phyloP scores from a whole-genome alignment of 30 jellyfish, hydroid and myxozoan species.

The Haliclystus octoradiatus region DNA sequence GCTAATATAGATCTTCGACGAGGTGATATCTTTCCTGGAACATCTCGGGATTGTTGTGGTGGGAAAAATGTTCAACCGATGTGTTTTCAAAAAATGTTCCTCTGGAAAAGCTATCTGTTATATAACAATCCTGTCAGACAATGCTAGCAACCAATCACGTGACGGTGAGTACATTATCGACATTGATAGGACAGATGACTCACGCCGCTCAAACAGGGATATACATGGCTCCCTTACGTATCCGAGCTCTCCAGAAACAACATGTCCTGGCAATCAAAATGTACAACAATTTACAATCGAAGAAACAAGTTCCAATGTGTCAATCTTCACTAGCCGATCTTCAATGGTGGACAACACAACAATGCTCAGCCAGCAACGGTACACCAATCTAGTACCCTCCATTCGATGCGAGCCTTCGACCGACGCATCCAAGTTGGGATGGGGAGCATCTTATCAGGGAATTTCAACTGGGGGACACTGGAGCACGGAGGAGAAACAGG shows the following conservation, averaged over 20 bases:
- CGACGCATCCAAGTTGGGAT: neutral
- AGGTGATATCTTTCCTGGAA: neutral
- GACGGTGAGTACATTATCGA: neutral
- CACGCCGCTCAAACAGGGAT: neutral
- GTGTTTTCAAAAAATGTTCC: no score
- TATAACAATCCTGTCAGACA: neutral
- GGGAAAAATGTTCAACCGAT: neutral
- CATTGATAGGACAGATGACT: neutral
- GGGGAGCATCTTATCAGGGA: conserved; percentile 1
- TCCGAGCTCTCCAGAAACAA: neutral
- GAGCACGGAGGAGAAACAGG: neutral
- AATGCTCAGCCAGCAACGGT: neutral
- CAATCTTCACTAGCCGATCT: no score
- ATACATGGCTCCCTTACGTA: neutral
- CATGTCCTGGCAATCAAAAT: neutral
- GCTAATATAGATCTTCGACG: neutral
- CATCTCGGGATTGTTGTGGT: neutral
- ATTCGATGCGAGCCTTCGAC: neutral
- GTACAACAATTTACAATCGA: neutral
- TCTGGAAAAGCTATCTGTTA: neutral
- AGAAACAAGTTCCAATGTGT: no score
- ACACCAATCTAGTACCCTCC: neutral
- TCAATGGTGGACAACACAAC: neutral
- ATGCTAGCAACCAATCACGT: neutral
- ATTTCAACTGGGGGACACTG: neutral